phyloP scores from a whole-genome alignment of 2,888 invertebrate species.

The Teinopalpus imperialis region DNA sequence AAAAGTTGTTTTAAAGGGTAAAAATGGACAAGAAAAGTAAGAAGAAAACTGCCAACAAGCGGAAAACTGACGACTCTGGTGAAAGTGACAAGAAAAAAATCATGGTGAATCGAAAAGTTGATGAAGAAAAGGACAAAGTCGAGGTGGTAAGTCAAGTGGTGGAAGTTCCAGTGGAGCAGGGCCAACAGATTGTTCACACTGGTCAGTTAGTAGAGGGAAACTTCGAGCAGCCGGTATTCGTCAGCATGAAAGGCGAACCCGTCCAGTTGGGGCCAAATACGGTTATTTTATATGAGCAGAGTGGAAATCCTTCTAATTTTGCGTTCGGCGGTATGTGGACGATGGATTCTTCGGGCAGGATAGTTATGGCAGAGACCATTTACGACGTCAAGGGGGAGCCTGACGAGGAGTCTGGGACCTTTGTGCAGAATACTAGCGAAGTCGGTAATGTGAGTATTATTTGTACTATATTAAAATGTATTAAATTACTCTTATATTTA shows the following conservation, averaged over 20 bases:
- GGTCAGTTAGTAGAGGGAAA: conserved; percentile 74
- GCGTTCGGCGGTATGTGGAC: conserved; percentile 79
- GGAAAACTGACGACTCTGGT: conserved; percentile 68
- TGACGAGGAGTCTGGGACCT: conserved; percentile 65
- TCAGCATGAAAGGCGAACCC: conserved; percentile 77
- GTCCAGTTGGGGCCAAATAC: conserved; percentile 76
- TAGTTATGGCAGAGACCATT: conserved; percentile 78
- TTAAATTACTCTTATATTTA: no score
- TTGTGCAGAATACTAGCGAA: conserved; percentile 67
- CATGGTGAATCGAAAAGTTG: conserved; percentile 62
- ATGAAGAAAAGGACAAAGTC: conserved; percentile 65
- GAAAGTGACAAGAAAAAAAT: conserved; percentile 71
- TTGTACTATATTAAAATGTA: conserved; percentile 8
- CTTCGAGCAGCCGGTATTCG: conserved; percentile 76
- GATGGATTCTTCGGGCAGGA: conserved; percentile 72
- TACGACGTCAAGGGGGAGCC: conserved; percentile 78
- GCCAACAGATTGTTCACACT: conserved; percentile 72
- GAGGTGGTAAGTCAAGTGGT: conserved; percentile 71
- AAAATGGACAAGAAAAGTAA: conserved; percentile 80
- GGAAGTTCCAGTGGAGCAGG: conserved; percentile 72
- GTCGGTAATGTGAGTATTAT: conserved; percentile 60
- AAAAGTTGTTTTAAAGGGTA: conserved; percentile 39
- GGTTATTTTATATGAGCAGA: conserved; percentile 75
- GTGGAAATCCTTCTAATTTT: conserved; percentile 72
- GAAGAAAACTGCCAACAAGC: conserved; percentile 75